These are phyloP conservation scores for Phylloscopus trochiloides DNA, from an alignment of 2,113 vertebrate genomes.

Conservation along the genomic window DNA sequence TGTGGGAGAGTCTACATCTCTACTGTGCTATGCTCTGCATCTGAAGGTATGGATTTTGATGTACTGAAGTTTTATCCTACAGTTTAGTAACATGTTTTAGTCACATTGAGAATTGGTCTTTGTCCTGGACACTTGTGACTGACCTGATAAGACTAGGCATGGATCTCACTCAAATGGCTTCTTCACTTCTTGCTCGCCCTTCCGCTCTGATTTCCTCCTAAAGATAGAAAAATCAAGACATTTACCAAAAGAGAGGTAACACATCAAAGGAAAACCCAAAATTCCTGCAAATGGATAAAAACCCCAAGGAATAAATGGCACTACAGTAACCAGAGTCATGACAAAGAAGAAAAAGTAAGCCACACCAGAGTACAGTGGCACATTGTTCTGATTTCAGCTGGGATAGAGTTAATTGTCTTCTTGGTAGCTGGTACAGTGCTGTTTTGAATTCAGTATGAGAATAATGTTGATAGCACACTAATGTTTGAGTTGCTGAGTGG, in stretches of 20 bases:
- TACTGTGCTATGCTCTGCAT: neutral
- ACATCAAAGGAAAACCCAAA: neutral
- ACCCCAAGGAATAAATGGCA: neutral
- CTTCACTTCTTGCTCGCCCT: neutral
- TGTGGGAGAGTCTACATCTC: neutral
- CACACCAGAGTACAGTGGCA: neutral
- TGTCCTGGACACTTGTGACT: neutral
- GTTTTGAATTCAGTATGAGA: neutral
- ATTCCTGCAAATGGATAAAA: neutral
- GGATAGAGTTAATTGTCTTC: neutral
- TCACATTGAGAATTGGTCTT: neutral
- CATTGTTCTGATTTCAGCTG: neutral
- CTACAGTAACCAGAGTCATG: neutral
- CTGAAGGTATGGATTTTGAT: neutral
- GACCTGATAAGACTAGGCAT: neutral
- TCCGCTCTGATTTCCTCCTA: accelerated
- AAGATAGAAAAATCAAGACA: neutral
- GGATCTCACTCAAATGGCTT: neutral
- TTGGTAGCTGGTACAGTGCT: neutral
- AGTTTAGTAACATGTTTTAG: neutral
- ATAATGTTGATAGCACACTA: neutral
- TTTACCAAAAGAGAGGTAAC: neutral
- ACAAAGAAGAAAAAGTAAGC: neutral
- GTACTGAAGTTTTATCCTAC: neutral
- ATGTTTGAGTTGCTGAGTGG: neutral